A percentile compares a stretch with the other conserved stretches of the same genome.
Evolutionary conservation across 2,113 vertebrate genomes (phyloP).

Genomic region (Zapornia atra): DNA sequence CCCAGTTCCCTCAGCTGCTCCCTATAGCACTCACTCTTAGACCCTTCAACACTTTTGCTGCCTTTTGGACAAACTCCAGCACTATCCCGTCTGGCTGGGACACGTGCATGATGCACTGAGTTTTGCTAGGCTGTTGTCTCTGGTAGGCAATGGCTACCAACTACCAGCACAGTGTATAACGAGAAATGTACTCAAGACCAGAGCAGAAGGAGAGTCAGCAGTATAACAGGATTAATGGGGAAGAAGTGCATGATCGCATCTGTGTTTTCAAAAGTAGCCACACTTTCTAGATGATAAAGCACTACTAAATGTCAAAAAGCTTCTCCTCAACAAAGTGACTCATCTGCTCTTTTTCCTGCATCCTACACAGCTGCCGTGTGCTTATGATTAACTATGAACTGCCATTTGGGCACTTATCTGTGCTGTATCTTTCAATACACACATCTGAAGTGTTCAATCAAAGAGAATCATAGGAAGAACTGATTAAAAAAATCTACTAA

Average conservation of each 20-base stretch:
- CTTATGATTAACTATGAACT: background rate
- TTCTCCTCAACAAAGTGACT: background rate
- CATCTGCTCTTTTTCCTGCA: background rate
- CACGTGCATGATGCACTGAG: background rate
- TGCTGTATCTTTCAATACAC: background rate
- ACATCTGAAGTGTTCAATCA: background rate
- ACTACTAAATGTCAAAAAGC: background rate
- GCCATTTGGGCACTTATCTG: background rate
- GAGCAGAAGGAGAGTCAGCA: background rate
- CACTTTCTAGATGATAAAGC: background rate
- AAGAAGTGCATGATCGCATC: background rate
- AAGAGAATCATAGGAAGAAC: background rate
- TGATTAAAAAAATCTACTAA: background rate
- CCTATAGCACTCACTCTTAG: too few species aligned
- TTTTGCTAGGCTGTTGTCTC: background rate
- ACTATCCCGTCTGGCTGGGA: background rate
- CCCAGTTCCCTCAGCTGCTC: too few species aligned
- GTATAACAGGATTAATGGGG: background rate
- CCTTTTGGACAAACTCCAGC: too few species aligned
- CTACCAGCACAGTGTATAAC: background rate
- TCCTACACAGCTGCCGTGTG: background rate
- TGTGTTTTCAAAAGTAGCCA: background rate
- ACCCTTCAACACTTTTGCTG: too few species aligned
- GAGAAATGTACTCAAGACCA: background rate
- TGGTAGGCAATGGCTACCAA: background rate